Evolutionary conservation across 2,888 invertebrate species (phyloP).

Genomic region (Troglohyphantes excavatus): DNA sequence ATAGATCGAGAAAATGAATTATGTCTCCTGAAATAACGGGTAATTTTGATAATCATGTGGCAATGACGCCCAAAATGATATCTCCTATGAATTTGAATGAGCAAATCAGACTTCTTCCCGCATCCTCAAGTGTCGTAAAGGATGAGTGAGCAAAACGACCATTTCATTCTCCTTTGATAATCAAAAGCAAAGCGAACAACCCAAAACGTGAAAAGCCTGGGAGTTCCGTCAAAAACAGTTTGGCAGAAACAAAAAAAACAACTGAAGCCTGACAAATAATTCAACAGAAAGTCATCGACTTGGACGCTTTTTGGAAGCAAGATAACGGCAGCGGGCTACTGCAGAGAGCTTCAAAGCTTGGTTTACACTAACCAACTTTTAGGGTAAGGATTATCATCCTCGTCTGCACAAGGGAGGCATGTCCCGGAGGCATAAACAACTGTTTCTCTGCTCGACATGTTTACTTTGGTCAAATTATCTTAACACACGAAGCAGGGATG

Average conservation of each 20-base stretch:
- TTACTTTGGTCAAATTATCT: slow-evolving; percentile 29
- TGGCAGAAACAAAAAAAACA: slow-evolving; percentile 18
- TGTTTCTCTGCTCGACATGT: slow-evolving; percentile 20
- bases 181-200: not conserved
- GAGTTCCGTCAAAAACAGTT: slow-evolving; percentile 13
- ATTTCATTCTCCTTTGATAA: slow-evolving; percentile 5
- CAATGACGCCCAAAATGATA: not conserved
- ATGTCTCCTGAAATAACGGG: not conserved
- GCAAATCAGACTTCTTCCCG: not conserved
- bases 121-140: not conserved
- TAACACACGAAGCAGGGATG: not conserved
- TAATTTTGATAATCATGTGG: not conserved
- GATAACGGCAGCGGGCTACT: slow-evolving; percentile 2
- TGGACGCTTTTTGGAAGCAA: slow-evolving; percentile 1
- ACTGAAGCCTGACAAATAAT: slow-evolving; percentile 24
- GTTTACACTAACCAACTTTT: not conserved
- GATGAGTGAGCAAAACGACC: slow-evolving; percentile 29
- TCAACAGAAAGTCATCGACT: slow-evolving; percentile 13
- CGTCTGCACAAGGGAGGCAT: slow-evolving; percentile 14
- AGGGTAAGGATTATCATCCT: slow-evolving; percentile 37
- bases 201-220: not conserved
- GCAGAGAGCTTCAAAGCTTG: slow-evolving; percentile 8
- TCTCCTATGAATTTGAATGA: not conserved
- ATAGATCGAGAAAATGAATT: not conserved
- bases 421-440: slow-evolving; percentile 19